Evolutionary conservation across 2,888 invertebrate species (phyloP).

Genomic region (Apeira syringaria): DNA sequence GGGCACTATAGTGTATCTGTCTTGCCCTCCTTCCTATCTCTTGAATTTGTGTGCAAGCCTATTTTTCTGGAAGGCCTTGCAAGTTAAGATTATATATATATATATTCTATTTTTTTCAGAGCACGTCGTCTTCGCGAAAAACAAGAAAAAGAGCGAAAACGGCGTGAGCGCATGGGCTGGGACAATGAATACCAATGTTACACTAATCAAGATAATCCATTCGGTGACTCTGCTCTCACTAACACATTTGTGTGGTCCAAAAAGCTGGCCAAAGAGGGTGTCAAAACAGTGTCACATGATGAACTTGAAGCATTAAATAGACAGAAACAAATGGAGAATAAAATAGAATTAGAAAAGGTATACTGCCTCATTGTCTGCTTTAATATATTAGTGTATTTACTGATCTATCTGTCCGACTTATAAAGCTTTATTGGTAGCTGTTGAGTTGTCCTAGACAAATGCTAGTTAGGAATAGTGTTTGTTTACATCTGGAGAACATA

Average conservation of each 20-base stretch:
- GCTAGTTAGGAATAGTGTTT: too few relatives aligned
- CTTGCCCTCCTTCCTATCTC: too few relatives aligned
- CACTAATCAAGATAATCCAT: conserved; percentile 99
- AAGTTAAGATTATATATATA: too few relatives aligned
- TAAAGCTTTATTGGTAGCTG: too few relatives aligned
- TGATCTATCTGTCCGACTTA: too few relatives aligned
- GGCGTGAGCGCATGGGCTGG: conserved; percentile 98
- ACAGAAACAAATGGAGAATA: conserved; percentile 95
- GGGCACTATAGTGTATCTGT: too few relatives aligned
- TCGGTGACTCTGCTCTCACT: conserved; percentile 97
- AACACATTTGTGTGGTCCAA: conserved; percentile 98
- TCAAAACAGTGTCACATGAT: conserved; percentile 89
- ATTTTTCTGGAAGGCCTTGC: too few relatives aligned
- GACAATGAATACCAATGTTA: conserved; percentile 98
- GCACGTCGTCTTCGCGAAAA: conserved; percentile 93
- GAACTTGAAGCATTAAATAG: conserved; percentile 92
- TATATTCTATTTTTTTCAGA: conserved; percentile 45
- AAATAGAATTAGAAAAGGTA: conserved; percentile 95
- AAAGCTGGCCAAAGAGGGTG: conserved; percentile 96
- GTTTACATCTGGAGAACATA: too few relatives aligned
- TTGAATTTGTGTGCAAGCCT: too few relatives aligned
- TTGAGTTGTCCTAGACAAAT: too few relatives aligned
- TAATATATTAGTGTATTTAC: too few relatives aligned
- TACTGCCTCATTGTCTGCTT: too few relatives aligned
- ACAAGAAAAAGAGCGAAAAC: conserved; percentile 93